Base-by-base conservation (phyloP, 2,113 vertebrate genomes). In the Gorsachius goisagi region DNA sequence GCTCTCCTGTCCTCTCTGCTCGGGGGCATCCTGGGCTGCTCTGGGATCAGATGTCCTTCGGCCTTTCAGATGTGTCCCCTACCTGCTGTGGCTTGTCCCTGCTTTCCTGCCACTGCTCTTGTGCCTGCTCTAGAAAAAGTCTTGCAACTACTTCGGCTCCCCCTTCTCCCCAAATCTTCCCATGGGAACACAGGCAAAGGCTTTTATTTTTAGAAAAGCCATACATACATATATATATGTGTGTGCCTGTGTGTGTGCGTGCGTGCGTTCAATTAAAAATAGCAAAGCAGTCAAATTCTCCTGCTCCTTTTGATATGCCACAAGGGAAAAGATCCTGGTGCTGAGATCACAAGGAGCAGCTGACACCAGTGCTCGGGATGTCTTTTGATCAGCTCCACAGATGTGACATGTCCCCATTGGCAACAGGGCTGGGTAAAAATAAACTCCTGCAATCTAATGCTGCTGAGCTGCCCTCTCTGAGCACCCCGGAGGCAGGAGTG, bases 291-390 rank as follows among this genome's bases (percentile, higher is more conserved):
- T 88, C 94, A 90, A 86, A 94, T 95, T 90, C 93, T 92, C 94
- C 89, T 94, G 95, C 86, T 97, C 92, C 93, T 93, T 97, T 97
- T 97, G 97, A 97, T 97, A 97, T 96, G 97, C 95, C 97, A 97
- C 95, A 73, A 93, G 94, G 92, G 91, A 96, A 97, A 97, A 96
- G 95, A 97, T 96, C 91, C 91, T 68, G 94, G 95, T 93, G 95
- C 93, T 90, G 94, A 96, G 95, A 96, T 97, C 97, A 97, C 89
- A 97, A 96, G 97, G 89, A 96, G 90, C 94, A 97, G 96, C 96
- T 97, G 97, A 97, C 96, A 94, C 92, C 88, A 95, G 88, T 11
- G 74, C 94, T 96, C 10, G 83, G 94, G 93, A 95, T 53, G 60
- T 84, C 96, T 95, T 97, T 97, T 97, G 97, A 97, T 97, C 97